Percentiles rank a stretch among this genome's conserved stretches.
Evolutionary conservation across 2,888 invertebrate genomes (phyloP).

Genomic region (Lasioglossum villosulum): DNA sequence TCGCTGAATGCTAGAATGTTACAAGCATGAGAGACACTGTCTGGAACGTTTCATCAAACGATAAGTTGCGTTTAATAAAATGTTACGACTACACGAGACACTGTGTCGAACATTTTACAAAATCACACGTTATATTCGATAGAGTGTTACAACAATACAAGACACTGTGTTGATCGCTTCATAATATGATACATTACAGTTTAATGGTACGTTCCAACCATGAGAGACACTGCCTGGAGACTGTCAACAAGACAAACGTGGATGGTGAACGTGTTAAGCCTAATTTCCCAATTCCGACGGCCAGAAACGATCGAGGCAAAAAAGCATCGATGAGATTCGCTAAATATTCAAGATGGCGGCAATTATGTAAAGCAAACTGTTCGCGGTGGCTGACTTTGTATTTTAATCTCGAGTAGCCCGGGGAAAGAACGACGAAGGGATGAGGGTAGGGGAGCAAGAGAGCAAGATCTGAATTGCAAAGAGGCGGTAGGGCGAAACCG

Average conservation of each 20-base stretch:
- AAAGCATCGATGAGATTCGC: conserved; percentile 16
- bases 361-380: conserved; percentile 61
- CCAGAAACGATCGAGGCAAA: not conserved
- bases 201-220: not conserved
- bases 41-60: not conserved
- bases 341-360: conserved; percentile 59
- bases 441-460: not conserved
- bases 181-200: not conserved
- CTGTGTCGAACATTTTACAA: not conserved
- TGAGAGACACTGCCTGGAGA: not conserved
- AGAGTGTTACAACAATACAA: not conserved
- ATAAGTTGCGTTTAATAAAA: not conserved
- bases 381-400: conserved; percentile 47
- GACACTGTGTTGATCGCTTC: not conserved
- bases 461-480: conserved; percentile 67
- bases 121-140: not conserved
- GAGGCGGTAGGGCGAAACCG: conserved; percentile 40
- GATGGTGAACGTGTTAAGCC: not conserved
- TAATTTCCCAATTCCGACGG: not conserved
- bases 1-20: too few relatives aligned
- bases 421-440: not conserved
- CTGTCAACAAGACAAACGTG: not conserved
- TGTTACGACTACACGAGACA: not conserved
- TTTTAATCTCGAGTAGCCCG: conserved; percentile 28
- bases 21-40: too few relatives aligned